Evolutionary conservation across 2,888 invertebrate species (phyloP).

Genomic region (Polyploca ridens): DNA sequence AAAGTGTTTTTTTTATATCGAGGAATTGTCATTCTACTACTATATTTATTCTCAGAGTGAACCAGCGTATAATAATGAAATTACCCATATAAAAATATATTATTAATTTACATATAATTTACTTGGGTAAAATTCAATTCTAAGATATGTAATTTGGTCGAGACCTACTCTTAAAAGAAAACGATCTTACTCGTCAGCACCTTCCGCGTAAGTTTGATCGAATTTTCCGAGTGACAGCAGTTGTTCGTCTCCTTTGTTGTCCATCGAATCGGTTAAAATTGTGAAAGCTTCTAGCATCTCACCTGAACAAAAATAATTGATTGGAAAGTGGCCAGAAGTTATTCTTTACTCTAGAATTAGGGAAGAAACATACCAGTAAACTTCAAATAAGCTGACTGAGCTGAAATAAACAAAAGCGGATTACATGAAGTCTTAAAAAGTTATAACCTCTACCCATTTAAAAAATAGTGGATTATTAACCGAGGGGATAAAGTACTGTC

Average conservation of each 20-base stretch:
- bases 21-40: no score
- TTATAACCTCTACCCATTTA: background rate
- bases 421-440: background rate
- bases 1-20: no score
- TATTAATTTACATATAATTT: no score
- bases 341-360: background rate
- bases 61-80: no score
- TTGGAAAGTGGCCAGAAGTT: background rate
- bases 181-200: conserved; percentile 57
- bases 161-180: no score
- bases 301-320: conserved; percentile 41
- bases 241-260: conserved; percentile 50
- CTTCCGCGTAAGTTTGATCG: conserved; percentile 56
- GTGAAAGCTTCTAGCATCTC: conserved; percentile 66
- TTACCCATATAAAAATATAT: no score
- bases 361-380: conserved; percentile 54
- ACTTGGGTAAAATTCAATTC: no score
- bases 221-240: conserved; percentile 62
- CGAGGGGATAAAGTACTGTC: no score
- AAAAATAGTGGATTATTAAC: no score
- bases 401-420: conserved; percentile 44
- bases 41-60: no score
- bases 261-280: conserved; percentile 62
- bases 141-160: no score
- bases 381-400: conserved; percentile 55